Percentiles rank a stretch among this genome's conserved stretches.
Evolutionary conservation across 2,797 vertebrate genomes (phyloP).

Genomic region (Platyrinchus mystaceus): DNA sequence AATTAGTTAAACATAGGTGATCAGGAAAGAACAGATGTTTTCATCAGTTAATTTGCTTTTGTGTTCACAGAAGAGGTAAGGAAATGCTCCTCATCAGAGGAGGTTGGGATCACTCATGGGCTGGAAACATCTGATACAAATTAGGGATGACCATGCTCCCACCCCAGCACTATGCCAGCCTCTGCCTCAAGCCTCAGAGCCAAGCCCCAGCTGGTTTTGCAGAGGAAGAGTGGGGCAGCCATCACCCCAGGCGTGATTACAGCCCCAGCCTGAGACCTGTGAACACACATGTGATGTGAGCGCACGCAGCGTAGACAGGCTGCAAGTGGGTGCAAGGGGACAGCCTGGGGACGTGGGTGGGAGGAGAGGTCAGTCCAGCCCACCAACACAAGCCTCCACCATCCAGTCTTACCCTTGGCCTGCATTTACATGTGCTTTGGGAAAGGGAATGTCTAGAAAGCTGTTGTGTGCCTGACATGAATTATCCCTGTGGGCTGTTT

Average conservation of each 20-base stretch:
- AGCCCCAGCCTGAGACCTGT: neutral
- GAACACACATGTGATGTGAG: neutral
- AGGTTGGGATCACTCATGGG: neutral
- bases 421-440: neutral
- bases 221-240: neutral
- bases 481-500: neutral
- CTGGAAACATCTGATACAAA: neutral
- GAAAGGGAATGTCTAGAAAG: neutral
- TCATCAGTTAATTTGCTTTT: neutral
- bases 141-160: neutral
- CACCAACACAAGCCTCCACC: accelerated
- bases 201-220: neutral
- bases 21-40: neutral
- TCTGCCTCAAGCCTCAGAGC: neutral
- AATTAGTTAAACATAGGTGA: neutral
- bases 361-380: neutral
- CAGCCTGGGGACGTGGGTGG: accelerated
- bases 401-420: accelerated
- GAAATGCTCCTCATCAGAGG: neutral
- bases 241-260: neutral
- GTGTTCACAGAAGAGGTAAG: neutral
- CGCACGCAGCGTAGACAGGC: neutral
- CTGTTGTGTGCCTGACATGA: neutral
- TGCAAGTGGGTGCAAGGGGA: neutral
- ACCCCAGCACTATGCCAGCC: neutral